These are phyloP conservation scores for Camponotus fellah DNA, from an alignment of 2,888 invertebrate species.

Conservation along the genomic window DNA sequence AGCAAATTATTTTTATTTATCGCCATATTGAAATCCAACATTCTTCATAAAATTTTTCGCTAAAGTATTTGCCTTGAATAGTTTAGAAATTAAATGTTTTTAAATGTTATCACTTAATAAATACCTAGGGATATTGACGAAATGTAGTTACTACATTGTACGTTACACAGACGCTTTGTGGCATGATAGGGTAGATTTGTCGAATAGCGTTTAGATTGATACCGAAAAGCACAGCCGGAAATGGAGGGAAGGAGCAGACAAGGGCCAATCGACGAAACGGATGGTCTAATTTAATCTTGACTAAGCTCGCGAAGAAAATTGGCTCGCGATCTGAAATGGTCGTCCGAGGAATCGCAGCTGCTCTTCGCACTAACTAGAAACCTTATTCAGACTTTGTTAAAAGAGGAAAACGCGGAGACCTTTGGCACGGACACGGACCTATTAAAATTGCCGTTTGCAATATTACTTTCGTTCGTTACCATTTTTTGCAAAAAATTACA, in stretches of 20 bases:
- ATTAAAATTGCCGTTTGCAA: slow-evolving; percentile 46
- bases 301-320: slow-evolving; percentile 71
- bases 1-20: neutral
- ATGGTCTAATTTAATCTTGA: slow-evolving; percentile 73
- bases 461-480: slow-evolving; percentile 29
- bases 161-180: slow-evolving; percentile 44
- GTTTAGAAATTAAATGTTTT: neutral
- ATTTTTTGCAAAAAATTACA: slow-evolving; percentile 40
- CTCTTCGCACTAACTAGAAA: slow-evolving; percentile 48
- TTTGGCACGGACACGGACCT: slow-evolving; percentile 20
- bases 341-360: slow-evolving; percentile 52
- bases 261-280: slow-evolving; percentile 69
- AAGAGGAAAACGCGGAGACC: slow-evolving; percentile 30
- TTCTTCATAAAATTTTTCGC: neutral
- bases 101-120: neutral
- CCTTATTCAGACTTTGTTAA: slow-evolving; percentile 43
- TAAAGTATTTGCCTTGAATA: neutral
- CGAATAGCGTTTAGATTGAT: slow-evolving; percentile 66
- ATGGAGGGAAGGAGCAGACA: slow-evolving; percentile 64
- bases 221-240: slow-evolving; percentile 24
- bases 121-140: neutral
- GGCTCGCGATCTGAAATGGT: slow-evolving; percentile 62
- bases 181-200: slow-evolving; percentile 62
- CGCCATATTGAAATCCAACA: neutral
- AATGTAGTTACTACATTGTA: neutral